Percentiles rank a stretch among this genome's conserved stretches.
Evolutionary conservation across 2,113 vertebrate genomes (phyloP).

Genomic region (Candoia aspera): DNA sequence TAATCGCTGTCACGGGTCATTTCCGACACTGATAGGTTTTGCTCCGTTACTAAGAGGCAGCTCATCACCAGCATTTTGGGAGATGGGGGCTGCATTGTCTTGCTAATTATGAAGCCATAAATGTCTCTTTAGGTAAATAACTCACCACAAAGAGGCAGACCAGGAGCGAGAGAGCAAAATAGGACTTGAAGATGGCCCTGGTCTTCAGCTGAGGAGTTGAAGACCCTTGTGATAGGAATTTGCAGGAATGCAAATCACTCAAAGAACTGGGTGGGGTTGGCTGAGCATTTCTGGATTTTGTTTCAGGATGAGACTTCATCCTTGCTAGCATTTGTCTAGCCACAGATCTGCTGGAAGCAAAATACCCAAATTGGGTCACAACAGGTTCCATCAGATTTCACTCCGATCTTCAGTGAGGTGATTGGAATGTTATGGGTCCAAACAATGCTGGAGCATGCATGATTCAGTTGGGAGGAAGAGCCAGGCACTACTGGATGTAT

Average conservation of each 20-base stretch:
- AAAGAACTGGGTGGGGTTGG: neutral
- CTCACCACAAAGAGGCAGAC: slow-evolving; percentile 39
- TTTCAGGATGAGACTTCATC: neutral
- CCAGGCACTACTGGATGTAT: no score
- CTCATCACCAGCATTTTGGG: slow-evolving; percentile 28
- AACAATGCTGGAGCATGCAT: neutral
- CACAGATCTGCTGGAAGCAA: neutral
- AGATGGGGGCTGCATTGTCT: slow-evolving; percentile 32
- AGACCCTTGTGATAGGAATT: neutral
- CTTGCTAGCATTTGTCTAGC: neutral
- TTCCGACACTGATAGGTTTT: slow-evolving; percentile 43
- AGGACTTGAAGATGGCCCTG: neutral
- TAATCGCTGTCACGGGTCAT: slow-evolving; percentile 52
- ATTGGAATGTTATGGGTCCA: neutral
- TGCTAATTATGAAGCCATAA: slow-evolving; percentile 57
- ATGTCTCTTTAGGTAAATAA: slow-evolving; percentile 60
- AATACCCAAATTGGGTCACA: neutral
- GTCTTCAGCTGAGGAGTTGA: neutral
- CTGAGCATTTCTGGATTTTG: neutral
- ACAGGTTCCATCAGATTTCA: neutral
- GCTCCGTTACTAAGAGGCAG: slow-evolving; percentile 28
- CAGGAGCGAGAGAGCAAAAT: neutral
- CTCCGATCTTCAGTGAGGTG: neutral
- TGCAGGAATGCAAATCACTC: neutral
- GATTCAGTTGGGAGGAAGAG: neutral